These are phyloP conservation scores for Donacobius atricapilla DNA, from an alignment of 2,113 vertebrate species.

Conservation along the genomic window DNA sequence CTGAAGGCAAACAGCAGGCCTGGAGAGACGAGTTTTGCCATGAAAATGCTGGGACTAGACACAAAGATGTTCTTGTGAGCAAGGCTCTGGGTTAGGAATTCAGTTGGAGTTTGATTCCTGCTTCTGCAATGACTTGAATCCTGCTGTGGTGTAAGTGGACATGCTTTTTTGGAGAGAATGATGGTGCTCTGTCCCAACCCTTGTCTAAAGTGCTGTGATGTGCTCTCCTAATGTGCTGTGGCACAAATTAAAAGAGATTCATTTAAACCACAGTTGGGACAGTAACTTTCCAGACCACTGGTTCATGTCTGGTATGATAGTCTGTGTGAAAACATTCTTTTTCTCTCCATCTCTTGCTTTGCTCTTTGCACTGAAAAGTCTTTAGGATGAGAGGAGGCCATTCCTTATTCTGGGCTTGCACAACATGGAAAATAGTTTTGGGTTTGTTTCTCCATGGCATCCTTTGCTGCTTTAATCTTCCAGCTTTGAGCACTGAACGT, in stretches of 20 bases:
- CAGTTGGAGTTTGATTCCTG: background rate
- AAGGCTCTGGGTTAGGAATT: background rate
- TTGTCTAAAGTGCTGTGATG: accelerated
- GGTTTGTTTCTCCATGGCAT: background rate
- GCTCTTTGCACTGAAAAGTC: background rate
- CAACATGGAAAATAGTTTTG: background rate
- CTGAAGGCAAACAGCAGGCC: background rate
- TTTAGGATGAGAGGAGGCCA: background rate
- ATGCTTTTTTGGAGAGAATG: background rate
- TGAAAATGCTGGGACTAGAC: background rate
- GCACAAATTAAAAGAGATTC: background rate
- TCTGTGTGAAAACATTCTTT: background rate
- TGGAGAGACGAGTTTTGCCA: background rate
- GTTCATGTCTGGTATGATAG: background rate
- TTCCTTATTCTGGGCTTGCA: background rate
- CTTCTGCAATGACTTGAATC: background rate
- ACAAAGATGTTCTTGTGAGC: background rate
- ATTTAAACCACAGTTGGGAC: background rate
- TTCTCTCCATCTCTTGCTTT: background rate
- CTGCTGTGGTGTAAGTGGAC: accelerated
- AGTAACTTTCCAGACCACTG: background rate
- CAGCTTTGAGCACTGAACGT: background rate
- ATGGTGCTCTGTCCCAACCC: background rate
- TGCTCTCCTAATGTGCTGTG: background rate
- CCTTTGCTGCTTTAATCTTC: background rate